phyloP scores from a whole-genome alignment of 2,113 vertebrate genomes.

The Cnemophilus loriae region DNA sequence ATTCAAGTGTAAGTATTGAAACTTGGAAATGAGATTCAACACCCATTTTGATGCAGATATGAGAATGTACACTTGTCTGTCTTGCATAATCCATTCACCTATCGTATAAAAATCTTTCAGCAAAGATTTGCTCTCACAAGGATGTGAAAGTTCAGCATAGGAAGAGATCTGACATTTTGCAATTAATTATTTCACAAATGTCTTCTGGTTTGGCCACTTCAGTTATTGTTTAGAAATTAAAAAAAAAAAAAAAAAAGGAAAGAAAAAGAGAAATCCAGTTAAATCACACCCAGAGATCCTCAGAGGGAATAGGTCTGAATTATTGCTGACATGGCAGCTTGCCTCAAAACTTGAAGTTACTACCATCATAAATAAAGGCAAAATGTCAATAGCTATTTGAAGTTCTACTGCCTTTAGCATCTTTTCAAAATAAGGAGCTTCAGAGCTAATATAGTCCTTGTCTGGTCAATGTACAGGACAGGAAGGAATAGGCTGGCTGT shows the following conservation, averaged over 20 bases:
- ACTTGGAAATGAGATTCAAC: neutral
- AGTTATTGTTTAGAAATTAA: neutral
- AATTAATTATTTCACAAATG: neutral
- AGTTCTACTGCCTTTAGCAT: neutral
- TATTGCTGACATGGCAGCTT: neutral
- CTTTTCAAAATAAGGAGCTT: neutral
- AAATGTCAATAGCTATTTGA: slow-evolving; percentile 1
- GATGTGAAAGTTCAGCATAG: neutral
- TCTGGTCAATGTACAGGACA: rapidly evolving
- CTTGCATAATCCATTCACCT: neutral
- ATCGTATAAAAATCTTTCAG: neutral
- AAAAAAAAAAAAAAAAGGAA: neutral
- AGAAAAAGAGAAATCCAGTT: neutral
- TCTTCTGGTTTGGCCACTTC: neutral
- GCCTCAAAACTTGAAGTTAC: neutral
- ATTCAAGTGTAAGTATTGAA: neutral
- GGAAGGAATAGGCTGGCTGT: neutral
- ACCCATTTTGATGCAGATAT: neutral
- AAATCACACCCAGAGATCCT: neutral
- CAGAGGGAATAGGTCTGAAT: neutral
- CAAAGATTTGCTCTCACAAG: neutral
- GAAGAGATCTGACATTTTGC: neutral
- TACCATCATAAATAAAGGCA: slow-evolving; percentile 3
- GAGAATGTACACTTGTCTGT: neutral
- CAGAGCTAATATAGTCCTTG: neutral